Base-by-base conservation (phyloP, 2,113 vertebrate genomes). In the Mormyrus iriodes region DNA sequence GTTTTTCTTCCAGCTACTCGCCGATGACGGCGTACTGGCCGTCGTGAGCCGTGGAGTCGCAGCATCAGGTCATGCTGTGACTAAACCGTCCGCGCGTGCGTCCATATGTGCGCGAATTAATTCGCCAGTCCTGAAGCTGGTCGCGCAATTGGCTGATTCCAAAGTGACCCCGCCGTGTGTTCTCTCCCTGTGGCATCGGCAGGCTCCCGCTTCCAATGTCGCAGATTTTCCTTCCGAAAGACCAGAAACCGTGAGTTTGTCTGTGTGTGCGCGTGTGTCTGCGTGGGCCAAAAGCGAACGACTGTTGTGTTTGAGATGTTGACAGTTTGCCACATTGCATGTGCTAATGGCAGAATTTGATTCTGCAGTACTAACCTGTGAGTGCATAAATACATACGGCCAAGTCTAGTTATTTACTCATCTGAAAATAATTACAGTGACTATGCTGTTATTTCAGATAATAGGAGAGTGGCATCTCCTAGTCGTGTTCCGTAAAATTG, bases 201-300 rank as follows among this genome's bases (percentile, higher is more conserved):
- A 93, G 96, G 96, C 0, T 92, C 94, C 31, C 95, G 95, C 90
- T 97, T 95, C 95, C 95, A 95, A 93, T 96, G 86, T 89, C 95
- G 96, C 94, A 95, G 96, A 96, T 95, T 97, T 96, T 97, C 92
- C 87, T 93, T 93, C 90, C 87, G 92, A 93, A 94, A 95, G 91
- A 90, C 91, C 90, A 94, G 93, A 93, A 89, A 91, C 93, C 91
- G 95, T 95, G 94, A 95, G 94, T 95, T 92, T 69, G 86, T 44
- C 27, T 61, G 88, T 46, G 31, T 61, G n/a, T 55, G 86, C 90
- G 91, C 46, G 49, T 88, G 86, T 42, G 8, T 19, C 52, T 86
- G 85, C 86, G 55, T 86, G 91, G n/a, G 44, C 35, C 17, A 8
- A 10, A 44, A 24, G 44, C 24, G 7, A 6, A 42, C 19, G 1